Percentiles rank a stretch among this genome's conserved stretches.
Conservation (phyloP, 2,888 invertebrate genomes). For the Cyclophora punctaria region DNA sequence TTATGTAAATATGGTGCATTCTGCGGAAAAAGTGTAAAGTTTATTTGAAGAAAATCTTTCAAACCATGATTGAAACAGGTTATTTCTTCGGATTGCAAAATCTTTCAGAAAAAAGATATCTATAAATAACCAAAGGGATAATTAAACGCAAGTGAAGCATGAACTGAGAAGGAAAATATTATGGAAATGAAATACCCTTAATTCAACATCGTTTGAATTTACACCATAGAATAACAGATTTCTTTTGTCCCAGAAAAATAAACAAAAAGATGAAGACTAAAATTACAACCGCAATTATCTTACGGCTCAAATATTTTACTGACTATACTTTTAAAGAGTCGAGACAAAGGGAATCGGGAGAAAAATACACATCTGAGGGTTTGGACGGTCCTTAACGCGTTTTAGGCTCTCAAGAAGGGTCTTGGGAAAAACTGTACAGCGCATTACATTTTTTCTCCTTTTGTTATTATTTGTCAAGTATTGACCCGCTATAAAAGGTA, state of each 20-base stretch:
- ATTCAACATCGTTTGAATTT: too few relatives aligned
- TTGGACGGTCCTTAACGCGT: conserved; percentile 51
- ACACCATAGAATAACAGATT: conserved; percentile 1
- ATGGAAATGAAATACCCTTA: too few relatives aligned
- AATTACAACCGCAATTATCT: conserved; percentile 61
- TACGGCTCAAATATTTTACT: conserved; percentile 58
- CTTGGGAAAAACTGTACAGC: conserved; percentile 29
- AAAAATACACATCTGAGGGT: conserved; percentile 45
- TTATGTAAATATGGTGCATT: too few relatives aligned
- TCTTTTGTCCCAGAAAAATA: conserved; percentile 37
- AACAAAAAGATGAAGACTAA: conserved; percentile 48
- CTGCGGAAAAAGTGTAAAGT: too few relatives aligned
- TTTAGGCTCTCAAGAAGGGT: conserved; percentile 26
- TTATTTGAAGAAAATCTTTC: too few relatives aligned
- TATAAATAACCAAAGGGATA: too few relatives aligned
- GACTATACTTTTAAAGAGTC: conserved; percentile 35
- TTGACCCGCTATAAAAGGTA: conserved; percentile 10
- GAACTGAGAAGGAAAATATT: too few relatives aligned
- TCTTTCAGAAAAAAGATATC: too few relatives aligned
- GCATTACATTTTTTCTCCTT: conserved; percentile 51
- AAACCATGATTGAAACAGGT: too few relatives aligned
- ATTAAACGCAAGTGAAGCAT: too few relatives aligned
- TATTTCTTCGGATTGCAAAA: too few relatives aligned
- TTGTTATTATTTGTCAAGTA: conserved; percentile 30
- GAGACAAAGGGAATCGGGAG: conserved; percentile 57